A percentile compares a stretch with the other conserved stretches of the same genome.
Conservation (phyloP, 2,113 vertebrate species). For the Centropus unirufus region DNA sequence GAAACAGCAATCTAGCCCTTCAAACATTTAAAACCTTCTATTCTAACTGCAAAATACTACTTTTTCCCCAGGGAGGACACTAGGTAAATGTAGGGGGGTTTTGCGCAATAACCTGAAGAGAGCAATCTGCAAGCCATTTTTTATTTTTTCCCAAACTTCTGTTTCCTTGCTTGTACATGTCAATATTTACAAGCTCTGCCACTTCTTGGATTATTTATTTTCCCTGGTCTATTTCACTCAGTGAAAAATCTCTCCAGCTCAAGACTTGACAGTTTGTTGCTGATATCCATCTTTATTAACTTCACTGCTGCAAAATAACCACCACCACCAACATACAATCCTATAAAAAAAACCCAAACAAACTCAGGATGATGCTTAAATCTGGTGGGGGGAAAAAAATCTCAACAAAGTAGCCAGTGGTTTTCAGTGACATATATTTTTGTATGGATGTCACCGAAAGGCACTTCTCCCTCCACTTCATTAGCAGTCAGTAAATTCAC, state of each 20-base stretch:
- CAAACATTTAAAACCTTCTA: not conserved
- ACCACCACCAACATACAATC: not conserved
- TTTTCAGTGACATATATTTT: not conserved
- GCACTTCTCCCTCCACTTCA: constrained; percentile 1
- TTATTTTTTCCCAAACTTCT: constrained; percentile 49
- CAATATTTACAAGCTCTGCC: constrained; percentile 74
- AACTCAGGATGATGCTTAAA: constrained; percentile 12
- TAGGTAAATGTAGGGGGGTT: not conserved
- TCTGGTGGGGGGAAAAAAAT: not conserved
- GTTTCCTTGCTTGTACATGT: constrained; percentile 39
- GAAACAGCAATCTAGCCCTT: not conserved
- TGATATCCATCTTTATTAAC: constrained; percentile 79
- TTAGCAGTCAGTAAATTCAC: constrained; percentile 53
- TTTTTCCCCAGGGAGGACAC: not conserved
- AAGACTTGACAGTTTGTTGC: constrained; percentile 75
- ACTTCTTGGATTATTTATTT: constrained; percentile 77
- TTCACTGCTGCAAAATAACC: constrained; percentile 32
- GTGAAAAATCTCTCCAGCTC: constrained; percentile 71
- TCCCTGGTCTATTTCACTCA: constrained; percentile 71
- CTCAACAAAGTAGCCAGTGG: not conserved
- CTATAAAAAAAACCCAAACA: not conserved
- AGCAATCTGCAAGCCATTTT: not conserved
- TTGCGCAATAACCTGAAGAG: not conserved
- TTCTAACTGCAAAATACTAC: constrained; percentile 5
- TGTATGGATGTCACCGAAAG: not conserved